Percentiles rank a stretch among this genome's conserved stretches.
These are phyloP conservation scores for Diuraphis noxia DNA, from an alignment of 1,140 invertebrate genomes.

Conservation along the genomic window DNA sequence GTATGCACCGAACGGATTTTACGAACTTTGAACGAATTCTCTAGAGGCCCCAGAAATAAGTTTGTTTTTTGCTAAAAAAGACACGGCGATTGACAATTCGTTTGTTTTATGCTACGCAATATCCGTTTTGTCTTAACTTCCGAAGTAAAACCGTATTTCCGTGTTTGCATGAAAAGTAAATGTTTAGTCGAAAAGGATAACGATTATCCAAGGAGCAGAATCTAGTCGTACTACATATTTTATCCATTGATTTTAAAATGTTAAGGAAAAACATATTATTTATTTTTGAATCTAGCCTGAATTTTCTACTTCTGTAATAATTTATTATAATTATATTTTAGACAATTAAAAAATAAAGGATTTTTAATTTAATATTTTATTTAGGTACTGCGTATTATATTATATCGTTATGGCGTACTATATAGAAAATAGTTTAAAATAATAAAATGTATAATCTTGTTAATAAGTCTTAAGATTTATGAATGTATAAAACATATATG, in stretches of 20 bases:
- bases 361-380: background rate
- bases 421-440: constrained; percentile 5
- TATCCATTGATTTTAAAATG: background rate
- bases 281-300: background rate
- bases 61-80: constrained; percentile 12
- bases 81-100: constrained; percentile 14
- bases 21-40: background rate
- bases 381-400: too few species aligned
- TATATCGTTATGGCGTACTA: background rate
- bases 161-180: background rate
- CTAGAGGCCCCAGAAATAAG: background rate
- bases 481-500: background rate
- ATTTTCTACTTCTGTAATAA: background rate
- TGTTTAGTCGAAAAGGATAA: background rate
- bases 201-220: background rate
- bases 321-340: background rate
- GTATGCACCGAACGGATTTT: background rate
- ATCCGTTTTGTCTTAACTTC: constrained; percentile 32
- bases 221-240: background rate
- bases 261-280: background rate
- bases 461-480: background rate
- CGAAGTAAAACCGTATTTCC: background rate
- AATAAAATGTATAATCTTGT: background rate
- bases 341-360: background rate
- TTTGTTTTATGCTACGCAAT: background rate